phyloP scores from a whole-genome alignment of 2,797 vertebrate genomes.

The Acanthornis magna region DNA sequence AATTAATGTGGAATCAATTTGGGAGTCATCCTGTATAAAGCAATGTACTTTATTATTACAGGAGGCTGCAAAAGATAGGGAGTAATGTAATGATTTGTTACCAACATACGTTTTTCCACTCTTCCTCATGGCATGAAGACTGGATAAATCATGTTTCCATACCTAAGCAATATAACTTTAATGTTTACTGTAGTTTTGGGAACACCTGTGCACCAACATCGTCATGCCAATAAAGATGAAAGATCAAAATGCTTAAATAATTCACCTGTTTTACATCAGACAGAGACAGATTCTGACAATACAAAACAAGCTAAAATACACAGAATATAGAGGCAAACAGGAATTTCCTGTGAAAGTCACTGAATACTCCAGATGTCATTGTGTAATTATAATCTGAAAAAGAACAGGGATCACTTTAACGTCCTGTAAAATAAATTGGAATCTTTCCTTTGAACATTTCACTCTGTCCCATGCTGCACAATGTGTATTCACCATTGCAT shows the following conservation, averaged over 20 bases:
- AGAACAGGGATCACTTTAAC: neutral
- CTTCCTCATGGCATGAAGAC: neutral
- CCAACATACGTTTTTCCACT: neutral
- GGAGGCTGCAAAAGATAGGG: neutral
- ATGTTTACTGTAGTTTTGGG: neutral
- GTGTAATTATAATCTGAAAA: neutral
- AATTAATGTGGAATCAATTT: neutral
- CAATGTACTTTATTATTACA: neutral
- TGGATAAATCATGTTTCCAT: neutral
- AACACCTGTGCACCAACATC: neutral
- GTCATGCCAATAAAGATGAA: neutral
- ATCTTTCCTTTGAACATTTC: neutral
- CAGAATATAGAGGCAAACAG: neutral
- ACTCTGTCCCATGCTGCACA: neutral
- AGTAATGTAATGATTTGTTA: neutral
- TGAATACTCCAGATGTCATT: neutral
- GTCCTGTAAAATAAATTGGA: neutral
- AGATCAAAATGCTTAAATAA: neutral
- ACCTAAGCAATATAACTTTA: neutral
- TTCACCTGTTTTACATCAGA: neutral
- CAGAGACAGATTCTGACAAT: neutral
- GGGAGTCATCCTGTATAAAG: neutral
- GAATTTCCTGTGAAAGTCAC: neutral
- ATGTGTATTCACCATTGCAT: neutral
- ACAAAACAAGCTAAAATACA: neutral